Base-by-base conservation (phyloP, 2,888 invertebrate species). In the Pedicia rivosa region DNA sequence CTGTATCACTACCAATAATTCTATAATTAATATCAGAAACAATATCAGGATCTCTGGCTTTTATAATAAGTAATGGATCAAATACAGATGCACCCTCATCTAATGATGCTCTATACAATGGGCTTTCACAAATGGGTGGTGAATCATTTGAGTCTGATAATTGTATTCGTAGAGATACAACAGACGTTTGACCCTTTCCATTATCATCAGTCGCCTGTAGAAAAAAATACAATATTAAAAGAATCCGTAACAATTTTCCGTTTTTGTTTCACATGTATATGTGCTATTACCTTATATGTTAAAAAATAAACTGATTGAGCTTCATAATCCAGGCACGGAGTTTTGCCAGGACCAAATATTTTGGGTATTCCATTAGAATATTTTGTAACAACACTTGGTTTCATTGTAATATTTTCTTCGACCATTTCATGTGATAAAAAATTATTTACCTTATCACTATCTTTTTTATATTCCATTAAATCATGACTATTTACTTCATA, bases 121-220 rank as follows among this genome's bases (percentile, higher is more conserved):
- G 66, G 39, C 81, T 78, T 26, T 71, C 66, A 59, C 94, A 94
- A 12, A 72, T 67, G 0, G 92, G 92, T 0, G 84, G 73, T 53
- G 87, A 90, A 60, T 92, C 92, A 56, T 92, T 92, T 40, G 80
- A 78, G 55, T 91, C 91, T 0, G 69, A 70, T 2, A 92, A 65
- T 0, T 75, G 70, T 38, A 92, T 77, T 46, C 81, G 78, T 3
- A 92, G 63, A 0, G 86, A 78, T 0, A 83, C 82, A 19, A 79
- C 77, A 1, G 79, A 74, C 28, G 72, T 76, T 50, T 81, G 82
- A 0, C 83, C 88, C 13, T 69, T 66, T 0, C 87, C 88, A 42
- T 78, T 74, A 49, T 84, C 78, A 47, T 91, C 91, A 9, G 80
- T 83, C 1, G 87, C 88, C 81, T 84, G 55, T 42, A 32, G 31